A percentile compares a stretch with the other conserved stretches of the same genome.
Evolutionary conservation across 2,113 vertebrate genomes (phyloP).

Genomic region (Oreotrochilus melanogaster): DNA sequence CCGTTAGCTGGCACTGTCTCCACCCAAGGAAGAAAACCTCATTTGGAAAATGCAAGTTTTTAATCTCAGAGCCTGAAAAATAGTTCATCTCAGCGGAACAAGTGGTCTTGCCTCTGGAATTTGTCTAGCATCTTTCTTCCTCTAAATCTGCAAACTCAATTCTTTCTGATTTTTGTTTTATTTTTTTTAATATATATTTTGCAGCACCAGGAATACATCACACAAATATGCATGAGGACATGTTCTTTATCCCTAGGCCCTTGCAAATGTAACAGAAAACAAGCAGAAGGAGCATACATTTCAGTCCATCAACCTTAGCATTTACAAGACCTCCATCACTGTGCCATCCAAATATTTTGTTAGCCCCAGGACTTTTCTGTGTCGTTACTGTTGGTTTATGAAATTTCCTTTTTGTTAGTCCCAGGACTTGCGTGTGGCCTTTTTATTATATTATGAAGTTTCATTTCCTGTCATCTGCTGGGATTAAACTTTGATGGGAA

Average conservation of each 20-base stretch:
- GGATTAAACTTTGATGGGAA: not conserved
- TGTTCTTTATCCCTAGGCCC: not conserved
- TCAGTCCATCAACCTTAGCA: not conserved
- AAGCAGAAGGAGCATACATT: not conserved
- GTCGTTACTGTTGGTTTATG: not conserved
- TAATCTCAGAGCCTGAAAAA: not conserved
- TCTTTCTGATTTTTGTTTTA: no score
- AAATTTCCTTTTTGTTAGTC: conserved; percentile 29
- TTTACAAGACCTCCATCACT: not conserved
- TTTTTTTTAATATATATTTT: not conserved
- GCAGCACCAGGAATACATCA: not conserved
- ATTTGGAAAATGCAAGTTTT: not conserved
- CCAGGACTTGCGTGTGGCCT: not conserved
- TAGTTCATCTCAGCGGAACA: not conserved
- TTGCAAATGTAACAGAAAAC: not conserved
- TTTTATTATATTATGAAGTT: conserved; percentile 13
- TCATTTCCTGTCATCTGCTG: conserved; percentile 38
- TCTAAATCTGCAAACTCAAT: not conserved
- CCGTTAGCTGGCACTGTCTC: not conserved
- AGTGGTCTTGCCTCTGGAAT: not conserved
- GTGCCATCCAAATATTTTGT: not conserved
- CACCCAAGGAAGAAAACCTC: not conserved
- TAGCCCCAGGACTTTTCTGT: not conserved
- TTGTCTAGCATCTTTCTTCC: not conserved
- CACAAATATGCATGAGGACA: not conserved